Base-by-base conservation (phyloP, 2,888 invertebrate genomes). In the Eumerus sabulonum region DNA sequence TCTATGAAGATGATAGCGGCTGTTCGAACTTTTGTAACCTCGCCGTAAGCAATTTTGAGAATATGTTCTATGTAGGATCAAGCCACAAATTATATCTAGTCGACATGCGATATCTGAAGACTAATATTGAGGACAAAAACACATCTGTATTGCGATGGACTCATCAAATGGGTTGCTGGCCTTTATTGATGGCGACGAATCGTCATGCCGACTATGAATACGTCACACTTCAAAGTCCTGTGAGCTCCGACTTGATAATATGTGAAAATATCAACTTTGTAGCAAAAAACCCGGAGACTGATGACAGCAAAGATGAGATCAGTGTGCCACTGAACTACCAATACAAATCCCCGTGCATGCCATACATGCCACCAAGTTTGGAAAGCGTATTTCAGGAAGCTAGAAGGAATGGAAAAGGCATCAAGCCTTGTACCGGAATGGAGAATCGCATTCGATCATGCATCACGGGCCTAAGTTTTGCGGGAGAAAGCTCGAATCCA, bases 31-130 rank as follows among this genome's bases (percentile, higher is more conserved):
- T 88, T 70, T 85, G 85, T 9, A 84, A 85, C 0, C 5, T 88
- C 45, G 67, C 72, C 0, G 66, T 74, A 13, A 87, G 88, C 70
- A 60, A 72, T 1, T 87, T 85, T 82, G 82, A 85, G 0, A 82
- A 88, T 76, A 83, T 86, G 0, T 72, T 87, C 7, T 88, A 88
- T 64, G 82, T 87, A 27, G 87, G 84, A 1, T 85, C 88, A 2
- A 87, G 84, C 48, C 88, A 88, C 66, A 87, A 86, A 36, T 19
- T 87, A 1, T 86, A 86, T 64, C 86, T 86, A 19, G 57, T 88
- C 48, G 88, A 88, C 59, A 59, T 83, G 42, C 85, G 88, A 1
- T 85, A 83, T 40, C 68, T 85, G 68, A 82, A 84, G 9, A 82
- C 82, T 45, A 82, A 84, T 38, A 54, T 85, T 4, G 60, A 84